Base-by-base conservation (phyloP, 2,797 vertebrate genomes). In the Sandelia bainsii region DNA sequence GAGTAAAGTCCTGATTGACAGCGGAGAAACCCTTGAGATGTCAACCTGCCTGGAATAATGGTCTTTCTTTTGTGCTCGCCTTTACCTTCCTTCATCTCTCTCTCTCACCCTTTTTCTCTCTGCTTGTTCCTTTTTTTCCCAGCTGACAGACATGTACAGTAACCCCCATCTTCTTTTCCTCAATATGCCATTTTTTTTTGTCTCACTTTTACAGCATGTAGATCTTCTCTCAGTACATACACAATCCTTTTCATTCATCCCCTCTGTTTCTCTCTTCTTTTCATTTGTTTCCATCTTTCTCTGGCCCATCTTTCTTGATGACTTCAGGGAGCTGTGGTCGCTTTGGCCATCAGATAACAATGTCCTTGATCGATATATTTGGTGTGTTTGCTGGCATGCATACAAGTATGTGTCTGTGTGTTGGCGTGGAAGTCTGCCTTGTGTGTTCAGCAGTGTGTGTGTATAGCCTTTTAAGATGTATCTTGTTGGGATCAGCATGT, bases 291-390 rank as follows among this genome's bases (percentile, higher is more conserved):
- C 69, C 52, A 58, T 83, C 72, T 70, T 51, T 74, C 69, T 80
- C 56, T 67, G 68, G 16, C 27, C 34, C 40, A 16, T 76, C 74
- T 88, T 75, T 87, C 78, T 80, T 86, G 87, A 89, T 90, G 86
- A 87, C 88, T 91, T 91, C 84, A 73, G 85, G 80, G 84, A 87
- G 66, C 75, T 54, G 34, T 62, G 81, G 83, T 83, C 81, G 50
- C 83, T 82, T 72, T 80, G 72, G 85, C 81, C 82, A 90, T 90
- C 88, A 90, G 87, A 91, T 91, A 91, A 83, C 81, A 74, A 76
- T 62, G 76, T 81, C 85, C 82, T 79, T 78, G 79, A 88, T 89
- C 83, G 37, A 90, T 90, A 85, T 42, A 59, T 73, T 72, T 65
- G 74, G 52, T 44, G 42, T 11, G 23, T 58, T 69, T 51, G n/a